Base-by-base conservation (phyloP, 2,113 vertebrate genomes). In the Acanthochromis polyacanthus region DNA sequence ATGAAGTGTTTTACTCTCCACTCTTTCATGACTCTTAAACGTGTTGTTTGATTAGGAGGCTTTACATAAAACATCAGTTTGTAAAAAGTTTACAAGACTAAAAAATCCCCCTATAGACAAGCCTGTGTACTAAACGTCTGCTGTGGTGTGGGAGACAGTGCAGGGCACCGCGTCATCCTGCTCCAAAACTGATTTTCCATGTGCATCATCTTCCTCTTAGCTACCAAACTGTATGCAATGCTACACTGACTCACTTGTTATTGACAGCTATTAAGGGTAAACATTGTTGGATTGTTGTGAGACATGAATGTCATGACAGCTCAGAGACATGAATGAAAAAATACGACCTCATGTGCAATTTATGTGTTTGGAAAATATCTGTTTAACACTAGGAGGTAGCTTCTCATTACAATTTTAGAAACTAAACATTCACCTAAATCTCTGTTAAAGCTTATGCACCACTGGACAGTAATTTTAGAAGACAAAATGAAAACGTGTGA, bases 11-110 rank as follows among this genome's bases (percentile, higher is more conserved):
- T 57, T 28, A 57, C 52, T 19, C 19, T 9, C 58, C 4, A 17
- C 1, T 15, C 46, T 17, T 4, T 17, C 3, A 50, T n/a, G 23
- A 25, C 61, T 60, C 28, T 36, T 60, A 16, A 66, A 81, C 43
- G 16, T 46, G 30, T 43, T 51, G 19, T 12, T 15, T 43, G 48
- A 51, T 2, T 7, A 20, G 48, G 10, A 19, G 48, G 23, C 16
- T 63, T 11, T 19, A 66, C 52, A 65, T 64, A 25, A 76, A 66
- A 66, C 48, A 59, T 46, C 10, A 57, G 63, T 50, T 67, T 48
- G 15, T 25, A 30, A 43, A 58, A 68, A 25, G 51, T 81, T 68
- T 66, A 61, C 28, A 14, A n/a, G 19, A 6, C 40, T 22, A 9
- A 50, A 50, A 66, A 56, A 25, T 25, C 67, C n/a, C 0, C 0